Base-by-base conservation (phyloP, 2,113 vertebrate genomes). In the Danionella cerebrum region DNA sequence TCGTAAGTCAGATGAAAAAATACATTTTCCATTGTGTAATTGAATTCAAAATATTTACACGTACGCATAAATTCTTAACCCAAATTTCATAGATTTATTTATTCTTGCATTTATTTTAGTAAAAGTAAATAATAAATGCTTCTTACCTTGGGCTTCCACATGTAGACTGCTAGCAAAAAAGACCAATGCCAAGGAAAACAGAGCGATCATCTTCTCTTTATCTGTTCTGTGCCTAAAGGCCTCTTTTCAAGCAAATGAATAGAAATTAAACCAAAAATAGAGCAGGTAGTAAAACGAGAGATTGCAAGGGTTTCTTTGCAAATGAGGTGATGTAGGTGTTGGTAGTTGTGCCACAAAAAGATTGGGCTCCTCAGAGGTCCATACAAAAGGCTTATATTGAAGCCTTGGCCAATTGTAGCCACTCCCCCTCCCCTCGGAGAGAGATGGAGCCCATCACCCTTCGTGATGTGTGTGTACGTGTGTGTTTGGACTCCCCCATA, bases 161-260 rank as follows among this genome's bases (percentile, higher is more conserved):
- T 84, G 87, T 45, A 83, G 89, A 71, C 81, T 89, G 81, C 87
- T 89, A 84, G 89, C 89, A 89, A 95, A 87, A 65, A 86, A 88
- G 80, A 95, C 81, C 73, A 98, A 84, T 83, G 89, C 89, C 87
- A 92, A 86, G 73, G 85, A 88, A 78, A 94, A 88, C 74, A 96
- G 84, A 78, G 63, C 87, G 76, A 79, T 93, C 94, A 97, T 98
- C 78, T 85, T 87, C 11, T 74, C 18, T 82, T 58, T 74, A 22
- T 57, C 65, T 65, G 79, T 84, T 84, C 79, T 60, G 24, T 79
- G 78, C 75, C 83, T 82, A 79, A 72, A 77, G 77, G 83, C 84
- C 85, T 86, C 79, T 81, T 87, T 75, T 85, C 86, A 29, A 19
- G 13, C 58, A 53, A 2, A 2, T 2, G 12, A 66, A 55, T 29